Base-by-base conservation (phyloP, 2,797 vertebrate genomes). In the Neoniphon sammara region DNA sequence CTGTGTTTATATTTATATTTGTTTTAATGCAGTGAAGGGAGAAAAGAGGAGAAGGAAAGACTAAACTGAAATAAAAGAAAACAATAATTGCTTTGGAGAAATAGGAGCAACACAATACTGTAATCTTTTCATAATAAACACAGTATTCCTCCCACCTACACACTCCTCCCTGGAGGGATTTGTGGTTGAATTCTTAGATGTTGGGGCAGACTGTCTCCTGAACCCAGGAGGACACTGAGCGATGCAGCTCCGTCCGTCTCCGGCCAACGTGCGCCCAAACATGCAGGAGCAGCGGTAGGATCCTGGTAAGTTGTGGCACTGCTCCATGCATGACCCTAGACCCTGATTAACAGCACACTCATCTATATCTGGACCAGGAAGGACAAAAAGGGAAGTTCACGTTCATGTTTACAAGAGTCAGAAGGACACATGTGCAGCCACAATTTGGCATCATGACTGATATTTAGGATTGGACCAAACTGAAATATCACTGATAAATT, bases 251-350 rank as follows among this genome's bases (percentile, higher is more conserved):
- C 44, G 86, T 46, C 88, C 87, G 0, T 93, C 78, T n/a, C 86
- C 85, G 0, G 84, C 83, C 67, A 92, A 80, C 60, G 49, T 69
- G 73, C 61, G 68, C 0, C 91, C 88, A 0, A 78, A 66, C 0
- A 66, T 53, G 73, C 91, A 92, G 57, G 83, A 84, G 54, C 91
- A 92, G 46, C 17, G 70, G 75, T 88, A 92, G 21, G 89, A 92
- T 49, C 88, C 89, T 17, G 84, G 89, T 18, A 83, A 74, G 56
- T 93, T 93, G 49, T 81, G 78, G 55, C 90, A 92, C 3, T 30
- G 74, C 64, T 81, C 69, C n/a, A 20, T 70, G 53, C 92, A 93
- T 1, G 80, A 81, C 6, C 89, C 88, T 0, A 69, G 69, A 2
- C 90, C 89, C n/a, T 66, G n/a, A 39, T 88, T 88, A 21, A 31